phyloP scores from a whole-genome alignment of 2,888 invertebrate genomes.

The Escarpia spicata region DNA sequence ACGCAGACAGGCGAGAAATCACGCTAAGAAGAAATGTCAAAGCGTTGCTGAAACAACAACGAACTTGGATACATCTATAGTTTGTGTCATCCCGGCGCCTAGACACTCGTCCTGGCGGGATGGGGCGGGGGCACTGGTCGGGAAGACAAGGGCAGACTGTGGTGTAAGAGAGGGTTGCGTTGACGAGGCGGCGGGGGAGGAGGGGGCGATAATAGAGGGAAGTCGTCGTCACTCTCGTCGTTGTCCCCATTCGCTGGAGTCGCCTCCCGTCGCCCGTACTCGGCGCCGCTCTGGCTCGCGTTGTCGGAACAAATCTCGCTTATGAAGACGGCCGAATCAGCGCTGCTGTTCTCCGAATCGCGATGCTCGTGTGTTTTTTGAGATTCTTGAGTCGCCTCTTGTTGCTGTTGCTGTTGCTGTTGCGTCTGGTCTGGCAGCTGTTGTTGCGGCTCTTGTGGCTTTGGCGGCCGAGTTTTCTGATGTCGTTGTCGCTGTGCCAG shows the following conservation, averaged over 20 bases:
- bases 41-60: background rate
- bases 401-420: background rate
- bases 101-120: background rate
- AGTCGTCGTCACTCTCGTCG: background rate
- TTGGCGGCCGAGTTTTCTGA: background rate
- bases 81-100: background rate
- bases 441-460: background rate
- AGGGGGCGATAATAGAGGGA: background rate
- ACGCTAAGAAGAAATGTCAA: background rate
- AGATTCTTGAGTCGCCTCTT: background rate
- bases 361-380: background rate
- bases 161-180: background rate
- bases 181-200: background rate
- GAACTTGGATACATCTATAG: background rate
- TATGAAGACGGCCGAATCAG: background rate
- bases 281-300: background rate
- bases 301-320: background rate
- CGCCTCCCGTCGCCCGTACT: background rate
- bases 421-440: background rate
- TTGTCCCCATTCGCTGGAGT: background rate
- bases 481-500: background rate
- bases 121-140: background rate
- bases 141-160: background rate
- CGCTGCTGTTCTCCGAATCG: constrained; percentile 1
- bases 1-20: background rate